Evolutionary conservation across 2,797 vertebrate genomes (phyloP), one percentile per base, ranked within the genome.

Genomic region (Sternotherus odoratus): DNA sequence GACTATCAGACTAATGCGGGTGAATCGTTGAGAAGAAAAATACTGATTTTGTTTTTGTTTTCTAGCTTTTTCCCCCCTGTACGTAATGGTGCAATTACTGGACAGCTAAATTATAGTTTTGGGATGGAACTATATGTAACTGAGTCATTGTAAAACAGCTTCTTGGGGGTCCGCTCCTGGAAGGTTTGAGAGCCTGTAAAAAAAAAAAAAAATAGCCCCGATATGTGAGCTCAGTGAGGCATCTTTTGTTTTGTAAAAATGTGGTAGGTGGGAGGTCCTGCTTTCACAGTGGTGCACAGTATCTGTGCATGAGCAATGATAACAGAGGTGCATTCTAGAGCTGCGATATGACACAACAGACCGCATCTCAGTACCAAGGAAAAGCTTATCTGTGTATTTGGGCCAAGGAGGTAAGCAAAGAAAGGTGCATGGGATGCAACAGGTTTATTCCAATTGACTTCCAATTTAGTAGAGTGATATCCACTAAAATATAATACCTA

Each of bases 31-130:
- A 95, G 95, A 96, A 97, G 96, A 97, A 95, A 96, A 94, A 94
- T 97, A 92, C 92, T 93, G 93, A 96, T 97, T 96, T 57, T 92
- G 74, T 86, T 95, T 96, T 85, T 79, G 91, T 96, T 96, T 86
- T 74, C 91, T 97, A 96, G 97, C 97, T 97, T 97, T 95, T 94
- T 92, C 89, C 84, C 84, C 96, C 98, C 97, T 97, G 97, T 98
- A 98, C 96, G 97, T 97, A 97, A 24, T 96, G 98, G 98, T 98
- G 98, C 98, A 97, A 97, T 97, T 97, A 98, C 97, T 97, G 97
- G 98, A 98, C 97, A 90, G 95, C 95, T 95, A 96, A 96, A 39
- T 1, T 74, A 95, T 95, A 96, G 93, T 85, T 97, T 95, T 92
- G 96, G 94, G 93, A 94, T 26, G 21, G 93, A 95, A 91, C 90